Evolutionary conservation across 2,888 invertebrate species (phyloP), one percentile per base, ranked within the genome.

Genomic region (Philhelius pedissequus): DNA sequence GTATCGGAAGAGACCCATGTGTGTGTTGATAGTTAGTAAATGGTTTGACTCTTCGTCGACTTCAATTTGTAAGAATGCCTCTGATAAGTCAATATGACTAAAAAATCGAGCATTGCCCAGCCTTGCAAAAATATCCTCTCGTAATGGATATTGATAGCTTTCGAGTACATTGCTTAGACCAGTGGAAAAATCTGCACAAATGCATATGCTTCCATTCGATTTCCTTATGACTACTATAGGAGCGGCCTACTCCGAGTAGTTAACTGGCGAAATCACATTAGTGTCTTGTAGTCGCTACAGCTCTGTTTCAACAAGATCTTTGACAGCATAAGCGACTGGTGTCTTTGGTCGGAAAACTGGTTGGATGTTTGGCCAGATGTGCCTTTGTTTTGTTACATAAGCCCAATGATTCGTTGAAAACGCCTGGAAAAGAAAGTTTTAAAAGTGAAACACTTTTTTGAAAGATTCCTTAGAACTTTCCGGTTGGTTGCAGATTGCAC

Each of bases 161-260:
- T 87, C 86, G 11, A 87, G 20, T 0, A 60, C 54, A 8, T 76
- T 54, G 50, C 87, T 87, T 0, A 87, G 40, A 20, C 84, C 86
- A 11, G 86, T 87, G 13, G 86, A 87, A 70, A 82, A 86, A 69
- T 86, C 86, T 3, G 73, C 82, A 18, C 86, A 87, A 18, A 87
- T 74, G 8, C 87, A 62, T 15, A 87, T 71, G 22, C 45, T 43
- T 6, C 87, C 87, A 22, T 79, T 82, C 30, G 75, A 3, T 70
- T 87, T 87, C 40, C 56, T 68, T 9, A 87, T 80, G 18, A 86
- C 87, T 3, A 87, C 86, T 25, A 87, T 83, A 20, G 86, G 87
- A 35, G 87, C 86, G 86, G 86, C 87, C 86, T 87, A 88, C 20
- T 86, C 71, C 1, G 86, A 86, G 35, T 76, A 86, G 32, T 86